Percentiles rank a stretch among this genome's conserved stretches.
Evolutionary conservation across 2,797 vertebrate genomes (phyloP).

Genomic region (Cryptoprocta ferox): DNA sequence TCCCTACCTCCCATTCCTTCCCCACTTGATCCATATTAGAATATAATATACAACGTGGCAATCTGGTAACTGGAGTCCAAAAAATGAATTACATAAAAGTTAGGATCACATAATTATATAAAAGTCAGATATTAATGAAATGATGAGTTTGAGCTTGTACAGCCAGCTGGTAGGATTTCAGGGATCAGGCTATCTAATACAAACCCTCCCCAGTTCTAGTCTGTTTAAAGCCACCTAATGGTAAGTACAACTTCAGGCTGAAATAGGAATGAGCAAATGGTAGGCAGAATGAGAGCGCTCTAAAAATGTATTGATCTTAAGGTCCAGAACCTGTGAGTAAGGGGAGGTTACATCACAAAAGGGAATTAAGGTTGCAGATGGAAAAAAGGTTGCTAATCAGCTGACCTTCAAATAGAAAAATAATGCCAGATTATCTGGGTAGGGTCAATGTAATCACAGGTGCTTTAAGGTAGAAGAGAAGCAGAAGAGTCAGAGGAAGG

Average conservation of each 20-base stretch:
- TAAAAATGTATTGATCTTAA: background rate
- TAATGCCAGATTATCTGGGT: background rate
- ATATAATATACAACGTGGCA: background rate
- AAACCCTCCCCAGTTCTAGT: background rate
- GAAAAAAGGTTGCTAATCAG: background rate
- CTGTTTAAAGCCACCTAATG: background rate
- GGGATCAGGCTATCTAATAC: background rate
- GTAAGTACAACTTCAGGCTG: background rate
- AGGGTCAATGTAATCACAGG: background rate
- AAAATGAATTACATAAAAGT: background rate
- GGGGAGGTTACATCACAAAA: background rate
- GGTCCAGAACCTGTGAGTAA: background rate
- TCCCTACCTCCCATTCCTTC: background rate
- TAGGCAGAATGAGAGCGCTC: background rate
- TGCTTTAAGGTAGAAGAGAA: background rate
- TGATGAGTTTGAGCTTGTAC: background rate
- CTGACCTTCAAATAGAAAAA: background rate
- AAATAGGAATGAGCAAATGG: background rate
- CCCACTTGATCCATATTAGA: background rate
- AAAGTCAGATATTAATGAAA: background rate
- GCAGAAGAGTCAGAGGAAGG: background rate
- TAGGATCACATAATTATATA: too few species aligned
- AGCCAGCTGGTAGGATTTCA: background rate
- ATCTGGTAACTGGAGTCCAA: background rate
- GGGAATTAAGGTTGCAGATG: background rate